These are phyloP conservation scores for Habropoda laboriosa DNA, from an alignment of 1,140 invertebrate genomes.

Conservation along the genomic window DNA sequence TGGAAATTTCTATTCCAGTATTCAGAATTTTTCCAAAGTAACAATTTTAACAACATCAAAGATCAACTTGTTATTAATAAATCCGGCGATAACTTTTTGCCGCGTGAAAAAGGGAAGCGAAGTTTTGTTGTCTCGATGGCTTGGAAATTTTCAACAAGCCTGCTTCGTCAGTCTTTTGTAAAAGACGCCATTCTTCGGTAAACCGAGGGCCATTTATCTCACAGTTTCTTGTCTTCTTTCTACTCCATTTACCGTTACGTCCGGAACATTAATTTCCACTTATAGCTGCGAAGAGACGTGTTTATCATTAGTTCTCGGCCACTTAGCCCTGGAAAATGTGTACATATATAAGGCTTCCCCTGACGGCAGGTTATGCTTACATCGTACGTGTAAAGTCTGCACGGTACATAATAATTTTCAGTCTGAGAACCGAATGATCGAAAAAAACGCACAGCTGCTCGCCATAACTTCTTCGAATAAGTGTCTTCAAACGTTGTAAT, in stretches of 20 bases:
- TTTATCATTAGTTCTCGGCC: conserved; percentile 78
- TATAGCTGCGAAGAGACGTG: conserved; percentile 72
- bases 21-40: too few species aligned
- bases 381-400: conserved; percentile 52
- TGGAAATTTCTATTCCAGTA: too few species aligned
- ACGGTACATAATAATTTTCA: conserved; percentile 68
- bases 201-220: conserved; percentile 71
- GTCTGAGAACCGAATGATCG: conserved; percentile 59
- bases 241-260: conserved; percentile 77
- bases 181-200: conserved; percentile 60
- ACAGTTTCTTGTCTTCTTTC: conserved; percentile 75
- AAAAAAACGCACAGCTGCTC: conserved; percentile 72
- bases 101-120: too few species aligned
- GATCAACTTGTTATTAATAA: too few species aligned
- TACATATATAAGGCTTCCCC: conserved; percentile 51
- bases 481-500: conserved; percentile 73
- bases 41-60: too few species aligned
- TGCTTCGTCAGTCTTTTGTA: conserved; percentile 39
- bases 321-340: conserved; percentile 70
- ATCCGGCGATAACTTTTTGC: too few species aligned
- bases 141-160: conserved; percentile 36
- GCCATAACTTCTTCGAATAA: conserved; percentile 77
- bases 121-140: too few species aligned
- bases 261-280: conserved; percentile 76
- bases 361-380: conserved; percentile 58